Conservation (phyloP, 2,797 vertebrate genomes). For the Lacerta agilis region DNA sequence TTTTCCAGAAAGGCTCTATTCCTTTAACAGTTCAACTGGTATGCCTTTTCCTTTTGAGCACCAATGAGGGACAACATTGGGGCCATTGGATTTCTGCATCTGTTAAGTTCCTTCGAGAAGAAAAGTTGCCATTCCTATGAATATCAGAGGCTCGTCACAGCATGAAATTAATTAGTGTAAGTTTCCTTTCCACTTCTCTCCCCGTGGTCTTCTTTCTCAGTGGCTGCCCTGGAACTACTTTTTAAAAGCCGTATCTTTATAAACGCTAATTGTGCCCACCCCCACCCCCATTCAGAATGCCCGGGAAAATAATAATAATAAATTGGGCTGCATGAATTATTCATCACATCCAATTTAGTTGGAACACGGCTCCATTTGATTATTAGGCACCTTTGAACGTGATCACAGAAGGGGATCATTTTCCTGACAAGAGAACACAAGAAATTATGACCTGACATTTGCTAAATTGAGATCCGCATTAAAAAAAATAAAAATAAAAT, state of each 20-base stretch:
- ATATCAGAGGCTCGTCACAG: background rate
- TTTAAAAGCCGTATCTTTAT: background rate
- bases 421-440: constrained; percentile 40
- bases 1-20: background rate
- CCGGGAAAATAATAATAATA: constrained; percentile 4
- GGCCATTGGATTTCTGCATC: background rate
- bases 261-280: background rate
- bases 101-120: background rate
- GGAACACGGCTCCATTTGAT: constrained; percentile 39
- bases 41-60: background rate
- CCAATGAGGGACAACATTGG: background rate
- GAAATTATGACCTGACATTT: constrained; percentile 51
- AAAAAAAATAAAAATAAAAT: constrained; percentile 17
- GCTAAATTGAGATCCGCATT: constrained; percentile 5
- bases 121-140: background rate
- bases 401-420: constrained; percentile 28
- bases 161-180: background rate
- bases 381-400: constrained; percentile 43
- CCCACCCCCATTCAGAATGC: background rate
- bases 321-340: constrained; percentile 63
- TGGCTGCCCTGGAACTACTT: background rate
- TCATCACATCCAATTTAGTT: constrained; percentile 32
- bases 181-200: background rate
- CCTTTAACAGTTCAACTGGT: background rate
- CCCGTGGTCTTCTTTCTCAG: background rate